Evolutionary conservation across 2,797 vertebrate species (phyloP), one percentile per base, ranked within the genome.

Genomic region (Acestrorhynchus altus): DNA sequence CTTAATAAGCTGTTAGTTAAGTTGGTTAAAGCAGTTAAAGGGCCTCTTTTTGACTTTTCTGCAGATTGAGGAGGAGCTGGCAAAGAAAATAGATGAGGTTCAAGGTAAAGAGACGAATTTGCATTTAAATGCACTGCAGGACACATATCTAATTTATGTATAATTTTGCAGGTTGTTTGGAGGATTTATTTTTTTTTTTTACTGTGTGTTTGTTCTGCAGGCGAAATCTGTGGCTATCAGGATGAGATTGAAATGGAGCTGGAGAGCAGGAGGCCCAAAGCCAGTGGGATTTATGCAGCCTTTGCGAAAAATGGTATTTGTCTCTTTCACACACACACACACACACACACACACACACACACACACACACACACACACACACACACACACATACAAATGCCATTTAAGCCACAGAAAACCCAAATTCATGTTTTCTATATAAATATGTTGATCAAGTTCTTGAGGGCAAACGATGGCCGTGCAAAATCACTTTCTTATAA

Each of bases 171-270:
- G 8, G 12, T 4, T 18, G 47, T 4, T 49, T 49, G 15, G 16
- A 2, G 18, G 5, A 52, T 49, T 39, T n/a, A 52, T 44, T 69
- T 22, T n/a, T 40, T 49, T 28, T 59, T 49, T 74, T n/a, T 40
- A 0, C 20, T n/a, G 24, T 44, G 31, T 24, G 28, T 73, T 73
- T 73, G 49, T 72, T 28, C 82, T 79, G 47, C 84, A 96, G 96
- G 94, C 80, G 96, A 96, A 86, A 95, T 99, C 84, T 93, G 92
- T 1, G 91, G 85, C 77, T 99, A 96, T 88, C 95, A 97, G 87
- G 96, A 98, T 18, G 96, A 96, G 78, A 99, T 99, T 13, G 97
- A 99, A 83, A 91, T 92, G 12, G 96, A 99, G 85, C 92, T 99
- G 16, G 93, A 98, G 84, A 96, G 75, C 86, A 91, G 91, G 68